A percentile compares a stretch with the other conserved stretches of the same genome.
phyloP scores from a whole-genome alignment of 2,113 vertebrate species.

The Chaenogobius annularis region DNA sequence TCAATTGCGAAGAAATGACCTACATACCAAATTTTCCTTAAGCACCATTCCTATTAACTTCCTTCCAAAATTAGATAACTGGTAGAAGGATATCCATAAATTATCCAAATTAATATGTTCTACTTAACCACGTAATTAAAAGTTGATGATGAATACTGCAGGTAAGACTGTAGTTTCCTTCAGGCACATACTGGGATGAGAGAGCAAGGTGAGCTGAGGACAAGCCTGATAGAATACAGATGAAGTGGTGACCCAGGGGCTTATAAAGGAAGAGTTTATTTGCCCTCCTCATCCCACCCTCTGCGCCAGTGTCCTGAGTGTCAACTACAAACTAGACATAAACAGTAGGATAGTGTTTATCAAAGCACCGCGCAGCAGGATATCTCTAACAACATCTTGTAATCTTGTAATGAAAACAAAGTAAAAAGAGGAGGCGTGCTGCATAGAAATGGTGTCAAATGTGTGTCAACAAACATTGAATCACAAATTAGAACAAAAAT shows the following conservation, averaged over 20 bases:
- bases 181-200: not conserved
- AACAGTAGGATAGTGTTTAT: not conserved
- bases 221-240: not conserved
- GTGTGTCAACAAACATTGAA: not conserved
- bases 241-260: not conserved
- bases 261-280: slow-evolving; percentile 6
- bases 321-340: not conserved
- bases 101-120: not conserved
- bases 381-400: not conserved
- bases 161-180: not conserved
- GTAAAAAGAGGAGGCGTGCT: not conserved
- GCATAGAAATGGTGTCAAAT: not conserved
- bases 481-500: not conserved
- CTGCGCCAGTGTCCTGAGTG: not conserved
- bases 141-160: not conserved
- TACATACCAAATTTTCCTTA: too few relatives aligned
- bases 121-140: not conserved
- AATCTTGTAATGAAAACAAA: slow-evolving; percentile 12
- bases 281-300: not conserved
- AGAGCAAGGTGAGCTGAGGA: not conserved
- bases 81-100: not conserved
- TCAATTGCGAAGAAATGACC: too few relatives aligned
- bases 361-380: not conserved
- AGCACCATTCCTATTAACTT: not conserved
- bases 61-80: not conserved